Evolutionary conservation across 2,113 vertebrate genomes (phyloP).

Genomic region (Pelecanus crispus): DNA sequence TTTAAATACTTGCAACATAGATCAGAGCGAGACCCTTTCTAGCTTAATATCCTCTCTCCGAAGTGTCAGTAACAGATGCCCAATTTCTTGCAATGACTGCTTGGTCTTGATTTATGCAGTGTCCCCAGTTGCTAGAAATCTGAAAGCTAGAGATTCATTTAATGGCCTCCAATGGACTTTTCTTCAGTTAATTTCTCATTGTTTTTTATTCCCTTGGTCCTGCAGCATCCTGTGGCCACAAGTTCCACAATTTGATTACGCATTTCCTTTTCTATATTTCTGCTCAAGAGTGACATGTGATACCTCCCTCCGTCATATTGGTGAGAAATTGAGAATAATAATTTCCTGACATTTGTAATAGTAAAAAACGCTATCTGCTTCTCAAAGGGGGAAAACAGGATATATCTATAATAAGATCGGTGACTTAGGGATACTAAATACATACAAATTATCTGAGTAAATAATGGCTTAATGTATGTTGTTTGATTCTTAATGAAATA

Average conservation of each 20-base stretch:
- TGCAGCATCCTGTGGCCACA: background rate
- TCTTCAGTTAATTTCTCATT: background rate
- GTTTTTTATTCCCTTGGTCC: background rate
- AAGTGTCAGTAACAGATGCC: background rate
- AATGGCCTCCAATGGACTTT: background rate
- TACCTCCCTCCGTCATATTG: background rate
- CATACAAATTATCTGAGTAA: background rate
- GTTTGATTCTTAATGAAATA: background rate
- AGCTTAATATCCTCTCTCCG: background rate
- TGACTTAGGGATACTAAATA: background rate
- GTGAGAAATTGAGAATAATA: background rate
- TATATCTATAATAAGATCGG: background rate
- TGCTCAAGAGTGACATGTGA: background rate
- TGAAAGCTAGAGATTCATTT: background rate
- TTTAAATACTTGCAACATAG: background rate
- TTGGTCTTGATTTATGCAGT: background rate
- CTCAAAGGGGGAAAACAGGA: background rate
- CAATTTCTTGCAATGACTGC: background rate
- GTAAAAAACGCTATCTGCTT: background rate
- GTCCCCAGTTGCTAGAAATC: background rate
- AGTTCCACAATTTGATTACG: background rate
- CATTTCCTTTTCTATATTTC: background rate
- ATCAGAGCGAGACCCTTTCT: background rate
- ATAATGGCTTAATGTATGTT: background rate
- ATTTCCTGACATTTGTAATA: background rate